Percentiles rank a stretch among this genome's conserved stretches.
phyloP scores from a whole-genome alignment of 2,888 invertebrate species.

The Apotomis betuletana region DNA sequence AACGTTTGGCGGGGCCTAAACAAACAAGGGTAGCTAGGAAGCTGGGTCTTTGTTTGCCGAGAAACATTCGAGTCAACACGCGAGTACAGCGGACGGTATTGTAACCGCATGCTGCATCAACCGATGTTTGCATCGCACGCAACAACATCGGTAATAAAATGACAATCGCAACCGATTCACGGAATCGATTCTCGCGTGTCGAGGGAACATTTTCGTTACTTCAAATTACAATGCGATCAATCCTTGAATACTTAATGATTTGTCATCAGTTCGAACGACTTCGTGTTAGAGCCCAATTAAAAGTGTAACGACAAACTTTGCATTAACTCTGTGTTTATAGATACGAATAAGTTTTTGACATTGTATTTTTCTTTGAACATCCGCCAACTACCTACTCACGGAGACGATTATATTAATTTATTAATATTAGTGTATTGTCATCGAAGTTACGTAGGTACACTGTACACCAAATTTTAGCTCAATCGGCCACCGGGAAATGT shows the following conservation, averaged over 20 bases:
- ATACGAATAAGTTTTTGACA: neutral
- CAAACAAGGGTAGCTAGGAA: slow-evolving; percentile 83
- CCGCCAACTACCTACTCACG: too few species aligned
- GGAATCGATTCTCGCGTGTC: slow-evolving; percentile 38
- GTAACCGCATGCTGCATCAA: slow-evolving; percentile 14
- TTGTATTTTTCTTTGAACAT: too few species aligned
- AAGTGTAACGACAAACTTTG: slow-evolving; percentile 27
- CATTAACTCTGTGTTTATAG: slow-evolving; percentile 11
- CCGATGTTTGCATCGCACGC: slow-evolving; percentile 27
- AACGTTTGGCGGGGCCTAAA: slow-evolving; percentile 81
- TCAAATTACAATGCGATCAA: slow-evolving; percentile 34
- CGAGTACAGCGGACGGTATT: slow-evolving; percentile 47
- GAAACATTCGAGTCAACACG: slow-evolving; percentile 80
- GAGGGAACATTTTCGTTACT: slow-evolving; percentile 29
- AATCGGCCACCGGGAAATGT: too few species aligned
- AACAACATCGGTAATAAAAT: slow-evolving; percentile 35
- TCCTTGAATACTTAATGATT: slow-evolving; percentile 41
- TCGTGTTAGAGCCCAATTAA: slow-evolving; percentile 37
- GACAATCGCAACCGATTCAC: slow-evolving; percentile 33
- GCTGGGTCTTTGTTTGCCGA: slow-evolving; percentile 80
- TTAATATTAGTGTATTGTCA: too few species aligned
- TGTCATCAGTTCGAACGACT: slow-evolving; percentile 33
- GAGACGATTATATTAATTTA: too few species aligned
- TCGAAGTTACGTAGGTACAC: too few species aligned
- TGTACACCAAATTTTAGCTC: too few species aligned